Evolutionary conservation across 1,140 invertebrate species (phyloP), one percentile per base, ranked within the genome.

Genomic region (Lepidurus packardi): DNA sequence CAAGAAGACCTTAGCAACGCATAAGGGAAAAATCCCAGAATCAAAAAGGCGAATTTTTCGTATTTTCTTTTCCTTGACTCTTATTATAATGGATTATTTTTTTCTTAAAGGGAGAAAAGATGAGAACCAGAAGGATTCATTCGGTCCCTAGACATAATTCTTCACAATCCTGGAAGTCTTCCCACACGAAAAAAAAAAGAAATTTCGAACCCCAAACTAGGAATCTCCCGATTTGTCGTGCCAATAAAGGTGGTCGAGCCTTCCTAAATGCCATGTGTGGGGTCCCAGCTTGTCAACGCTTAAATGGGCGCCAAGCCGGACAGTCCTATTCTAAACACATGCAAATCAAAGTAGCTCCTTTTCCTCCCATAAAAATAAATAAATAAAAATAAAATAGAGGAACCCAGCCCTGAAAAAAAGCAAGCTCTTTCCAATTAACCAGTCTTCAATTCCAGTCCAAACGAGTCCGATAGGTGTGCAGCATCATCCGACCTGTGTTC

Each of bases 291-390:
- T 65, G 13, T 65, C 53, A 65, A 65, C 53, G 53, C 16, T 65
- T 65, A 65, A 65, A 65, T 65, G 53, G 21, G 53, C 9, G 53
- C 53, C 53, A 65, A n/a, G 53, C 21, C 21, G 53, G 53, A 65
- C 53, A 65, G 53, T 65, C 53, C 53, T 65, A 65, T 65, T 65
- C 53, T 65, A 65, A 65, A 65, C 53, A 65, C 53, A 65, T 65
- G 53, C 53, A 65, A 65, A 65, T 65, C 53, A 65, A 65, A 16
- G n/a, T n/a, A 34, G 34, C 34, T 34, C 34, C 34, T 34, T 34
- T 34, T 34, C 34, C 34, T 34, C 3, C 34, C 34, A 34, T 34
- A 4, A 34, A 34, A 34, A 34, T 4, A 34, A 34, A 34, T 4
- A 34, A 34, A 34, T 34, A 34, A 34, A 34, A 34, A 34, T 34